phyloP scores from a whole-genome alignment of 2,888 invertebrate genomes.

The Synanthedon myopaeformis region DNA sequence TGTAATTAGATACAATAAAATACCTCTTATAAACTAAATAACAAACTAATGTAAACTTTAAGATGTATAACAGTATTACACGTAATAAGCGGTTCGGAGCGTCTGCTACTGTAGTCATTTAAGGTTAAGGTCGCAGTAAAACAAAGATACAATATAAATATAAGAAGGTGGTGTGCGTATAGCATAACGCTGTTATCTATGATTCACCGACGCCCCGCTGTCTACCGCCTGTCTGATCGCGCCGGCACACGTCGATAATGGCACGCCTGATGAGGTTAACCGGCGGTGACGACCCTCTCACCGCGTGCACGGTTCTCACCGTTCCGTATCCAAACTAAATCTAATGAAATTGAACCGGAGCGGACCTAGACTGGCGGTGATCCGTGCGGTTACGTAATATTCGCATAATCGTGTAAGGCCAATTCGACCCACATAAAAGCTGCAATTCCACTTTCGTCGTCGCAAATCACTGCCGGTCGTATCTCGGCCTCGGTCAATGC shows the following conservation, averaged over 20 bases:
- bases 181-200: constrained; percentile 54
- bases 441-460: constrained; percentile 69
- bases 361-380: not conserved
- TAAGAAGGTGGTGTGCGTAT: constrained; percentile 57
- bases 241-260: constrained; percentile 53
- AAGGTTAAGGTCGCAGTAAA: constrained; percentile 59
- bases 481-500: constrained; percentile 68
- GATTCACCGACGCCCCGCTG: constrained; percentile 65
- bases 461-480: constrained; percentile 62
- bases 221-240: constrained; percentile 59
- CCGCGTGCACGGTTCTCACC: constrained; percentile 12
- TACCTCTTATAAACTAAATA: too few relatives aligned
- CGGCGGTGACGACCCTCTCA: constrained; percentile 29
- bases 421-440: constrained; percentile 66
- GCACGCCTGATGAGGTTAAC: constrained; percentile 49
- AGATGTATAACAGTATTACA: too few relatives aligned
- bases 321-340: not conserved
- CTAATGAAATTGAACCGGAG: not conserved
- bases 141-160: constrained; percentile 23
- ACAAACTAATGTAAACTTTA: too few relatives aligned
- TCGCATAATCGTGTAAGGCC: constrained; percentile 44
- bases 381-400: constrained; percentile 40
- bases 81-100: too few relatives aligned
- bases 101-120: constrained; percentile 35
- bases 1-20: too few relatives aligned